Evolutionary conservation across 2,888 invertebrate species (phyloP).

Genomic region (Microplitis deprimator): DNA sequence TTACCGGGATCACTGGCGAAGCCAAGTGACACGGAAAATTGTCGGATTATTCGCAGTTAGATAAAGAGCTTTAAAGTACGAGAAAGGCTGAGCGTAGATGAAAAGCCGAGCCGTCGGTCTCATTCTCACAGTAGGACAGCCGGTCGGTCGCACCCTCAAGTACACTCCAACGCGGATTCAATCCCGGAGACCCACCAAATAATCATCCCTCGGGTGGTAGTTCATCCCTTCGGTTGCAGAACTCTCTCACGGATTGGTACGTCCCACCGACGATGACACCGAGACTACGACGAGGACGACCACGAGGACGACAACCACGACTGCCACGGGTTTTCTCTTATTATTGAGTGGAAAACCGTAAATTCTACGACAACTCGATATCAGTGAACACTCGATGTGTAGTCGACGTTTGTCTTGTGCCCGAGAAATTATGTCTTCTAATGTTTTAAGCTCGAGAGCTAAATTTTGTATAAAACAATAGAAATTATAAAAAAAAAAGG

Average conservation of each 20-base stretch:
- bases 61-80: slow-evolving; percentile 60
- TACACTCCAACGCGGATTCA: slow-evolving; percentile 67
- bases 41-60: slow-evolving; percentile 66
- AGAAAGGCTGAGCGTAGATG: slow-evolving; percentile 52
- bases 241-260: slow-evolving; percentile 58
- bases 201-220: slow-evolving; percentile 62
- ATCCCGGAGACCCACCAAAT: slow-evolving; percentile 67
- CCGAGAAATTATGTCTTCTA: slow-evolving; percentile 10
- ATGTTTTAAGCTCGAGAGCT: neutral
- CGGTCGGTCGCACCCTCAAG: slow-evolving; percentile 63
- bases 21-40: slow-evolving; percentile 65
- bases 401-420: slow-evolving; percentile 12
- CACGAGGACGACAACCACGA: slow-evolving; percentile 17
- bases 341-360: slow-evolving; percentile 53
- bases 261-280: slow-evolving; percentile 46
- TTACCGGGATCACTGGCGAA: neutral
- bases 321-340: slow-evolving; percentile 47
- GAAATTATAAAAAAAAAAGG: neutral
- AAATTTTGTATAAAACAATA: neutral
- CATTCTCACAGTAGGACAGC: slow-evolving; percentile 54
- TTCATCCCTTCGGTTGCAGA: slow-evolving; percentile 66
- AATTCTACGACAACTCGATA: slow-evolving; percentile 50
- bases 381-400: slow-evolving; percentile 10
- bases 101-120: slow-evolving; percentile 62
- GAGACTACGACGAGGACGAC: slow-evolving; percentile 8